These are phyloP conservation scores for Enteromius treurensis DNA, from an alignment of 2,797 vertebrate genomes.

Conservation along the genomic window DNA sequence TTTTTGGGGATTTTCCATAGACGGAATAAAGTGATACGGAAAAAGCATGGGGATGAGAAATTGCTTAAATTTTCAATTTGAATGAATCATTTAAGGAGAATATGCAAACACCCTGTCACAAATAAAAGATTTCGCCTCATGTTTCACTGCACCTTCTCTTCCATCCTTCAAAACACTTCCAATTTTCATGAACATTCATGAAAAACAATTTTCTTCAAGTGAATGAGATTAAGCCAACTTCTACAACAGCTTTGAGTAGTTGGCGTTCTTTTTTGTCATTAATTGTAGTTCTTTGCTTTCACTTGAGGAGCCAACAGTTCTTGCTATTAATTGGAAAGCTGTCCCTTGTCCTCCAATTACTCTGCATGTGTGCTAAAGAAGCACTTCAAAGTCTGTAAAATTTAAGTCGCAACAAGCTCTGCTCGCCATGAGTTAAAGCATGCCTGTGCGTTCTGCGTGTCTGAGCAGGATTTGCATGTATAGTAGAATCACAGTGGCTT, in stretches of 20 bases:
- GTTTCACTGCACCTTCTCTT: neutral
- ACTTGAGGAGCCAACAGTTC: constrained; percentile 12
- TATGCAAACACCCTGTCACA: neutral
- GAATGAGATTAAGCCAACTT: neutral
- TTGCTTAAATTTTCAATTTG: neutral
- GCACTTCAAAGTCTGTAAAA: constrained; percentile 23
- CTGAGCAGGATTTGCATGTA: constrained; percentile 64
- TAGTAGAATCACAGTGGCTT: constrained; percentile 58
- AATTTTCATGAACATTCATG: constrained; percentile 13
- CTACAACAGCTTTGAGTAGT: constrained; percentile 4
- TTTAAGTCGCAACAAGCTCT: constrained; percentile 19
- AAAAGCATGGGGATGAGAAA: neutral
- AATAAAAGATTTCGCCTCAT: neutral
- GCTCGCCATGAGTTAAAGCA: constrained; percentile 57
- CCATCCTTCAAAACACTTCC: neutral
- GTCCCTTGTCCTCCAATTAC: constrained; percentile 23
- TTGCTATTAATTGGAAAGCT: constrained; percentile 33
- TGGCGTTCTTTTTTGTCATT: constrained; percentile 5
- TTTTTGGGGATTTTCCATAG: neutral
- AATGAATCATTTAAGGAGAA: constrained; percentile 1
- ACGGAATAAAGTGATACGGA: neutral
- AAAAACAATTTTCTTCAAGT: constrained; percentile 14
- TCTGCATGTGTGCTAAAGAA: constrained; percentile 28
- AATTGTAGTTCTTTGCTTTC: constrained; percentile 6
- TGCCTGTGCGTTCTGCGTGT: constrained; percentile 54